Evolutionary conservation across 2,888 invertebrate genomes (phyloP), one percentile per base, ranked within the genome.

Genomic region (Cantharis lateralis): DNA sequence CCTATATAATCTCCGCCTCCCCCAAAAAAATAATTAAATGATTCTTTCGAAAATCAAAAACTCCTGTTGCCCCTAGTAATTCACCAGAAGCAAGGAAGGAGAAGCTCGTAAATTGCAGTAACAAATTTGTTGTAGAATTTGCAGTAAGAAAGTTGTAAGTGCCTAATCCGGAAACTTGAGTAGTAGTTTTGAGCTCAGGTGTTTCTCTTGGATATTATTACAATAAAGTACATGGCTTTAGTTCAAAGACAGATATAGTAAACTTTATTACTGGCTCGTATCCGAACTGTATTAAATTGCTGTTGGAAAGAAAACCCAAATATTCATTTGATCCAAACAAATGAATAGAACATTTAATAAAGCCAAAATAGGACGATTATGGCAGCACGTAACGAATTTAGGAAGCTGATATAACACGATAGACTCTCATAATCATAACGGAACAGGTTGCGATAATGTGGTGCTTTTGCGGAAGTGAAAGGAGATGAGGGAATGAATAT

Each of bases 381-480:
- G 64, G 64, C 64, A 66, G 84, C 84, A 83, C 84, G 82, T 84
- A 84, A 82, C 74, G 83, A 84, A 84, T 85, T 84, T 84, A 84
- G 81, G 83, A 79, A 82, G 81, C 84, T 82, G 83, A 84, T 85
- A 84, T 85, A 84, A 83, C 80, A 78, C 76, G 75, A 77, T 79
- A 83, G 83, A 84, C 84, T 82, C 82, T 82, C 82, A 82, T 84
- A 82, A 84, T 83, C 82, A 82, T 85, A 82, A 84, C 80, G 79
- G 79, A 80, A 79, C 85, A 84, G 84, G 84, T 84, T 85, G 84
- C 77, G 82, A 82, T 85, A 84, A 85, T 84, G 83, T 74, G 70
- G 73, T 68, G 63, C 62, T 71, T 66, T 78, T 63, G 26, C 68
- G 72, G 72, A 71, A 74, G 74, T 63, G 20, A 61, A 24, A 26